Evolutionary conservation across 2,113 vertebrate genomes (phyloP), one percentile per base, ranked within the genome.

Genomic region (Datnioides undecimradiatus): DNA sequence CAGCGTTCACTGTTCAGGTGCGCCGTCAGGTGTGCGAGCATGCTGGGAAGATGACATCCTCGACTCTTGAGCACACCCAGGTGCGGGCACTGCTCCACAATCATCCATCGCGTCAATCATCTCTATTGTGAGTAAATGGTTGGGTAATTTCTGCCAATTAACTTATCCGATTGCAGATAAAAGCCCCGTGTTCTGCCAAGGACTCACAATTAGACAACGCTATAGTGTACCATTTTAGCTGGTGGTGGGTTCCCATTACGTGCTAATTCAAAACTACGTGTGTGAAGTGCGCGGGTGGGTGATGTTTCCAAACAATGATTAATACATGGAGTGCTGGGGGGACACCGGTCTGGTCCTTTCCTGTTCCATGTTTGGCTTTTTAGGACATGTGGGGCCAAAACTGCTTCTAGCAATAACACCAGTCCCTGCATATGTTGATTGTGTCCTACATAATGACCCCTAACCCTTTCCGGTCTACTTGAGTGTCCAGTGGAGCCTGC

Each of bases 151-250:
- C 78, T n/a, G 49, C 71, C 87, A 90, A 88, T 92, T 88, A 90
- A 86, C 85, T 91, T 73, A 88, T 91, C 85, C 43, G 43, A 78
- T 90, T 90, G 85, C 88, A 88, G 45, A 71, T 82, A 85, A 87
- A 85, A 80, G 65, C 51, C 64, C 68, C 1, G 0, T 33, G 55
- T 76, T 76, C 60, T 85, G 74, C 65, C 79, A 68, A 84, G 46
- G 40, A 21, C 60, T 79, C 71, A 82, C 64, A 85, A 89, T 84
- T 84, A 84, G 75, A 86, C 73, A 77, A 73, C 58, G 58, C 41
- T 54, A 19, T 52, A 75, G 64, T 74, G 38, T 60, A 70, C 40
- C 19, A 36, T 79, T 87, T 82, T 16, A 86, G 34, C 67, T 54
- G 45, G 46, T 63, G 79, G 82, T 64, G 65, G 60, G 45, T 76